Evolutionary conservation across 1,140 invertebrate genomes (phyloP), one percentile per base, ranked within the genome.

Genomic region (Magallana ariakensis): DNA sequence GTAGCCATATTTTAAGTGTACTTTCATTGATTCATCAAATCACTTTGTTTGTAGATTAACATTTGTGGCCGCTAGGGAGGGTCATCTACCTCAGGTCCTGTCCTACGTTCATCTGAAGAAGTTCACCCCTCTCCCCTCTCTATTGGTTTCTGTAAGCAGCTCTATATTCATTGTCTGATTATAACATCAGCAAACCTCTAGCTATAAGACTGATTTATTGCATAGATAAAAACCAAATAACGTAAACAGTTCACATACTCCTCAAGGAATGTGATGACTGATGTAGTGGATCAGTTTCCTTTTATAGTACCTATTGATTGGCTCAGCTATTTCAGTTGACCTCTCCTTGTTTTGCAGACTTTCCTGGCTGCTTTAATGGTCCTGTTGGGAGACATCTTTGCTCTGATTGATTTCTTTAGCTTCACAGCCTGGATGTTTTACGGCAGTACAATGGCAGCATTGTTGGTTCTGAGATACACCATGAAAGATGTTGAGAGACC

Each of bases 1-100:
- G 3, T 46, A 46, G 33, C 33, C 33, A 46, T 46, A 5, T 2
- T 4, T 5, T 46, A 4, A 0, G 33, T 46, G 33, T 46, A 4
- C 33, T 46, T 46, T 46, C 33, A 46, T 46, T 46, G 2, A 4
- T 46, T 46, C 33, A 46, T 46, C 33, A 5, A 46, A 46, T 46
- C 33, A 46, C 33, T 46, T 46, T 46, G 33, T 46, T 82, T 88
- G 19, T 19, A 93, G 92, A 84, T 86, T 93, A 33, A 87, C 90
- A 92, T 99, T 98, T 94, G 98, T 98, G 53, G 98, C 98, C 4
- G 98, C 98, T 0, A 96, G 98, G 75, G 97, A 98, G 92, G 98
- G 98, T 5, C 98, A 99, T 93, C 95, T 99, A 87, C 98, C 98
- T 0, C 96, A 97, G 87, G 97, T 97, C 57, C 96, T 99, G 92